phyloP scores from a whole-genome alignment of 2,113 vertebrate species.

The Caloenas nicobarica region DNA sequence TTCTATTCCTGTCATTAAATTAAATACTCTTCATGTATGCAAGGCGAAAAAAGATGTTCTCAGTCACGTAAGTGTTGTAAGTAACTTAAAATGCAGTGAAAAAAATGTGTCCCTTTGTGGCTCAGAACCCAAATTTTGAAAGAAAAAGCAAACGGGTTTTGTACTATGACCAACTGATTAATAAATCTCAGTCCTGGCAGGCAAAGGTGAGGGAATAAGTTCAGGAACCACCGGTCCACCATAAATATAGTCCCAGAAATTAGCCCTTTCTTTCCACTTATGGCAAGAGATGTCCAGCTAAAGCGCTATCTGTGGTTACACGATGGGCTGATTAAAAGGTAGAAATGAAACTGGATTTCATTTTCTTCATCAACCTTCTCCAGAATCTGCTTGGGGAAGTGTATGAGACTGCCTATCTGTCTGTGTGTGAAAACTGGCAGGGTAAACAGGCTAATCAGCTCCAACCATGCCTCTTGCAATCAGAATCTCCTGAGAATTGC shows the following conservation, averaged over 20 bases:
- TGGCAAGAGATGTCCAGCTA: neutral
- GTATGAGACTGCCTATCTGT: neutral
- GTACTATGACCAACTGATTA: neutral
- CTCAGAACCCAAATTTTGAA: neutral
- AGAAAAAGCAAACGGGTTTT: neutral
- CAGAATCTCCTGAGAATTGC: constrained; percentile 12
- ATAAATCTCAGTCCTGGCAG: neutral
- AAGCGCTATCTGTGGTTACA: neutral
- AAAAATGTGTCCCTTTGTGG: neutral
- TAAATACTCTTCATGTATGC: neutral
- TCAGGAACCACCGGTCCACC: neutral
- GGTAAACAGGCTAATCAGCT: constrained; percentile 41
- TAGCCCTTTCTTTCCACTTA: neutral
- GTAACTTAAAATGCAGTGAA: neutral
- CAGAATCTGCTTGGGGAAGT: neutral
- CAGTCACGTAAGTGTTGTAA: neutral
- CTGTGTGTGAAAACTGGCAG: neutral
- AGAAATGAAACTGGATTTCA: neutral
- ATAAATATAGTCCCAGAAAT: neutral
- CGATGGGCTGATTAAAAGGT: neutral
- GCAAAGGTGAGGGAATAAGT: neutral
- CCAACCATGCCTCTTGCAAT: constrained; percentile 24
- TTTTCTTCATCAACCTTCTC: neutral
- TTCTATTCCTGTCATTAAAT: neutral
- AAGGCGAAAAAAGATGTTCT: neutral